These are phyloP conservation scores for Oxycera nigricornis DNA, from an alignment of 2,888 invertebrate genomes.

Conservation along the genomic window DNA sequence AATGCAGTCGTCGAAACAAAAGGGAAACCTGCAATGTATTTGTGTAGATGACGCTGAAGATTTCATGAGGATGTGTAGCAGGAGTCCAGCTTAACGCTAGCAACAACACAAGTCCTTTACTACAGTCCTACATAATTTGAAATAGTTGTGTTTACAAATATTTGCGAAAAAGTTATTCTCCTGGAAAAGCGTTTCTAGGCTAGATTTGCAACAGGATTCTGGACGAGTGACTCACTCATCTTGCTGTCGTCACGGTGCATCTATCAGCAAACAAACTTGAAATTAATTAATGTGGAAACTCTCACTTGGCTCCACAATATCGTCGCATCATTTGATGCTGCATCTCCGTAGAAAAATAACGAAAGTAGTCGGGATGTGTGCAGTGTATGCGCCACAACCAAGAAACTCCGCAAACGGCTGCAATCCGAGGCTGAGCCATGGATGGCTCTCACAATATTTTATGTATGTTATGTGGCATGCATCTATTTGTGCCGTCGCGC, in stretches of 20 bases:
- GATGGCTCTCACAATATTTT: background rate
- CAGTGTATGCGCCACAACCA: background rate
- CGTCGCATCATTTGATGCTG: background rate
- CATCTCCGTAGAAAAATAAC: background rate
- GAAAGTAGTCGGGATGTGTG: background rate
- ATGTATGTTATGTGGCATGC: background rate
- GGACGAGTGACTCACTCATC: no score
- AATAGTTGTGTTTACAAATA: background rate
- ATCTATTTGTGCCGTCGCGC: background rate
- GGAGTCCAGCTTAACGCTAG: no score
- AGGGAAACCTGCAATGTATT: background rate
- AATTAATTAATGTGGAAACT: no score
- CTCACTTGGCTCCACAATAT: background rate
- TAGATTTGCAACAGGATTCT: no score
- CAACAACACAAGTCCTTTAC: no score
- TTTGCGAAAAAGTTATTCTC: background rate
- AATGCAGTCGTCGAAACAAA: slow-evolving; percentile 16
- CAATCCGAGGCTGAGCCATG: background rate
- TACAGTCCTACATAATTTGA: background rate
- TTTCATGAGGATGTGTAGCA: background rate
- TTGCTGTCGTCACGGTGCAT: no score
- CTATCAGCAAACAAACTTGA: no score
- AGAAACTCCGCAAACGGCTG: background rate
- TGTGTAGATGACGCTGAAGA: background rate
- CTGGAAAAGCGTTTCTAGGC: background rate